A percentile compares a stretch with the other conserved stretches of the same genome.
phyloP scores from a whole-genome alignment of 2,888 invertebrate species.

The Willowsia nigromaculata region DNA sequence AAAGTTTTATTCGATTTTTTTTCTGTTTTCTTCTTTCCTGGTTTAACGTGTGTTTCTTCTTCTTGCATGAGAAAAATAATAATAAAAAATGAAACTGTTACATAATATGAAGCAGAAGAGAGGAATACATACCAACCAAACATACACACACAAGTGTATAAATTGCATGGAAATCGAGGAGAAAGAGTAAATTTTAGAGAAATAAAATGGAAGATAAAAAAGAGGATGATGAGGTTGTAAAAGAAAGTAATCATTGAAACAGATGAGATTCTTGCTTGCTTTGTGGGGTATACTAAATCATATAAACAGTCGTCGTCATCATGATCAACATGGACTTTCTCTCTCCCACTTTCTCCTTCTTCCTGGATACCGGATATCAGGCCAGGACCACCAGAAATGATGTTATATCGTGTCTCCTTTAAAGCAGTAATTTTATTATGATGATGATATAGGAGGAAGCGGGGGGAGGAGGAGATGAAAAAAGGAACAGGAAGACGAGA shows the following conservation, averaged over 20 bases:
- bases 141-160: background rate
- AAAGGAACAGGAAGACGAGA: background rate
- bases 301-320: conserved; percentile 41
- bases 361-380: background rate
- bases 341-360: background rate
- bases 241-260: conserved; percentile 61
- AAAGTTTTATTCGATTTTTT: background rate
- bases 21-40: background rate
- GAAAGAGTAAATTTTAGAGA: conserved; percentile 46
- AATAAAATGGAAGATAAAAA: conserved; percentile 45
- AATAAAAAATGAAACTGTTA: background rate
- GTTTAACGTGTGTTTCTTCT: background rate
- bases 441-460: conserved; percentile 7
- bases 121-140: background rate
- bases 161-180: conserved; percentile 19
- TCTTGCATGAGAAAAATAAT: background rate
- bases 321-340: background rate
- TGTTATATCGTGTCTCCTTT: background rate
- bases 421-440: conserved; percentile 27
- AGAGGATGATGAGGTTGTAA: conserved; percentile 56
- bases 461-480: background rate
- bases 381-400: too few species aligned
- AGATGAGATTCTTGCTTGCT: conserved; percentile 38
- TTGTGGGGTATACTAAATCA: conserved; percentile 19
- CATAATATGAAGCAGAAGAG: background rate